phyloP scores from a whole-genome alignment of 2,888 invertebrate genomes.

The Spisula subtruncata region DNA sequence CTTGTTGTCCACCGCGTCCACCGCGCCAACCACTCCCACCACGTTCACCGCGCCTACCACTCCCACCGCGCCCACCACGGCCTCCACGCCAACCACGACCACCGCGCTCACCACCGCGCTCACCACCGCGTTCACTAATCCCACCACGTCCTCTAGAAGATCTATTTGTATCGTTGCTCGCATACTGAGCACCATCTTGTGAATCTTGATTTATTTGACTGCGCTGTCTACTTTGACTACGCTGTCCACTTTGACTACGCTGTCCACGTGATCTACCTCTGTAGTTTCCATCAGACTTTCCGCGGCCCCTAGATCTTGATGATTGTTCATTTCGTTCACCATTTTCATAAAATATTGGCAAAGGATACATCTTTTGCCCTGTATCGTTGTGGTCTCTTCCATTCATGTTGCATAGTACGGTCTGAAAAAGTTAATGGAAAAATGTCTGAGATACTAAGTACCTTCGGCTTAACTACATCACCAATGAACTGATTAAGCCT shows the following conservation, averaged over 20 bases:
- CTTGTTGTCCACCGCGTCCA: background rate
- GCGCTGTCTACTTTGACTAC: no score
- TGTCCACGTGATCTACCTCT: slow-evolving; percentile 16
- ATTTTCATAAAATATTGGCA: background rate
- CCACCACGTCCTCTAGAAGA: background rate
- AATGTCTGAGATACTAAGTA: no score
- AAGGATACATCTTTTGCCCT: background rate
- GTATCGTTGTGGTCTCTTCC: background rate
- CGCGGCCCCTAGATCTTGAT: background rate
- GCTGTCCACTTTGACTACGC: no score
- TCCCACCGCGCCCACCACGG: background rate
- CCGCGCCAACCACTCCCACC: slow-evolving; percentile 3
- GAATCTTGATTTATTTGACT: background rate
- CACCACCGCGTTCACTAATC: no score
- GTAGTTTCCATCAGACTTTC: background rate
- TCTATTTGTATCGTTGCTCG: background rate
- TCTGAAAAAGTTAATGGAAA: background rate
- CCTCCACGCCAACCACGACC: background rate
- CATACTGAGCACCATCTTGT: background rate
- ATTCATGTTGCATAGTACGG: background rate
- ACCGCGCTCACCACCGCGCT: background rate
- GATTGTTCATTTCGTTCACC: background rate
- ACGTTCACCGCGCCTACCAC: background rate
- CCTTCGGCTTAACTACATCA: no score
- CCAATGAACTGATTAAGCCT: no score